Base-by-base conservation (phyloP, 2,113 vertebrate species). In the Dunckerocampus dactyliophorus region DNA sequence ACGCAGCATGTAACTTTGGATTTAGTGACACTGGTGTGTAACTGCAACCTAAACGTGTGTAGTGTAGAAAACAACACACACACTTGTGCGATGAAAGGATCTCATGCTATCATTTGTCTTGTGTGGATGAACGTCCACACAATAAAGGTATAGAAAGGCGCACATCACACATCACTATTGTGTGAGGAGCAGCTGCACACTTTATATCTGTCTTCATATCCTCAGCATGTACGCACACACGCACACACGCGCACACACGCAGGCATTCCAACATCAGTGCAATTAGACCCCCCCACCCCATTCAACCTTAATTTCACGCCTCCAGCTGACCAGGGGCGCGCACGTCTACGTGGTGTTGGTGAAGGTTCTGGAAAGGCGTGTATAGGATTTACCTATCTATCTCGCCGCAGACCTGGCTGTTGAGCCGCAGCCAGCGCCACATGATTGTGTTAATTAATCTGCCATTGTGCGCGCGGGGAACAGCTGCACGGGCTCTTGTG, bases 401-500 rank as follows among this genome's bases (percentile, higher is more conserved):
- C 94, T 93, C 85, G 83, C 91, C 93, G 93, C 94, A 99, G 96
- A 96, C 95, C 94, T 93, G 93, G 91, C 92, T 92, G 93, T 94
- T 99, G 96, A 99, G 94, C 91, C 89, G 75, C 84, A 95, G 96
- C 96, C 96, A 98, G 93, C 90, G 92, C 93, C 94, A 92, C 93
- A 95, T 92, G 96, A 96, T 94, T 97, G 95, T 99, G 97, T 97
- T 99, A 97, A 98, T 99, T 99, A 99, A 99, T 98, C 97, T 97
- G 96, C 95, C 95, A 96, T 99, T 98, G 95, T 98, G 93, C 94
- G 93, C 93, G 87, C 88, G 93, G 93, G 93, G 93, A 95, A 93
- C 97, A 98, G 96, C 95, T 99, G 96, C 94, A 92, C 91, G 90
- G 92, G 93, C 89, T 93, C 94, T 94, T 92, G 92, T 90, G 93